These are phyloP conservation scores for Pterophyllum scalare DNA, from an alignment of 2,113 vertebrate genomes.

Conservation along the genomic window DNA sequence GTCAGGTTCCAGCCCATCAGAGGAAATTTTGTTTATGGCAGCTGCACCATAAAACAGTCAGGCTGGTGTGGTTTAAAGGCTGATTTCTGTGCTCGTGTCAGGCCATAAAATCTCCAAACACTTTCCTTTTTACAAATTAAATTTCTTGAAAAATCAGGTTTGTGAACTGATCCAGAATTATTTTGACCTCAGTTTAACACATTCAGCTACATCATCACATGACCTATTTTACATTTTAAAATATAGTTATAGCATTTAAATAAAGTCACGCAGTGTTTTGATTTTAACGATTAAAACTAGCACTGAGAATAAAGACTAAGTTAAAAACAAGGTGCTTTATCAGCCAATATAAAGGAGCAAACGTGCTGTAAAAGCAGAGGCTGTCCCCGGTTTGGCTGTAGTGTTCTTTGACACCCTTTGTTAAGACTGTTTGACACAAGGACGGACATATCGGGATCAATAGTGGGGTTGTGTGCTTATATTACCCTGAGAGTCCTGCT, in stretches of 20 bases:
- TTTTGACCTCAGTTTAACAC: background rate
- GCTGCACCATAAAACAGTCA: background rate
- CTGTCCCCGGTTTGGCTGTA: background rate
- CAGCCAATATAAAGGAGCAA: background rate
- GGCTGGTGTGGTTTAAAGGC: background rate
- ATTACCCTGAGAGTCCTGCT: conserved; percentile 73
- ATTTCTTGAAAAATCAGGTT: background rate
- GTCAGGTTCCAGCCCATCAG: background rate
- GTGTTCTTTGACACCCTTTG: conserved; percentile 53
- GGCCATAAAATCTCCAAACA: background rate
- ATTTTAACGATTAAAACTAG: background rate
- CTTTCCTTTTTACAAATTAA: background rate
- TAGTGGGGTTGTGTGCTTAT: conserved; percentile 68
- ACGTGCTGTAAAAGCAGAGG: background rate
- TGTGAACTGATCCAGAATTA: background rate
- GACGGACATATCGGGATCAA: conserved; percentile 67
- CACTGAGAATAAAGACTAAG: background rate
- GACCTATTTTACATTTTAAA: too few species aligned
- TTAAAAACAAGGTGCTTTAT: background rate
- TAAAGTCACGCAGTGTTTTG: background rate
- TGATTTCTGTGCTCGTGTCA: background rate
- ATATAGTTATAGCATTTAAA: background rate
- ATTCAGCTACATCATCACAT: background rate
- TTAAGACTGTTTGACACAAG: conserved; percentile 74
- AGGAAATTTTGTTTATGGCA: background rate